These are phyloP conservation scores for Drosophila lacertosa DNA, from an alignment of 1,140 invertebrate species.

Conservation along the genomic window DNA sequence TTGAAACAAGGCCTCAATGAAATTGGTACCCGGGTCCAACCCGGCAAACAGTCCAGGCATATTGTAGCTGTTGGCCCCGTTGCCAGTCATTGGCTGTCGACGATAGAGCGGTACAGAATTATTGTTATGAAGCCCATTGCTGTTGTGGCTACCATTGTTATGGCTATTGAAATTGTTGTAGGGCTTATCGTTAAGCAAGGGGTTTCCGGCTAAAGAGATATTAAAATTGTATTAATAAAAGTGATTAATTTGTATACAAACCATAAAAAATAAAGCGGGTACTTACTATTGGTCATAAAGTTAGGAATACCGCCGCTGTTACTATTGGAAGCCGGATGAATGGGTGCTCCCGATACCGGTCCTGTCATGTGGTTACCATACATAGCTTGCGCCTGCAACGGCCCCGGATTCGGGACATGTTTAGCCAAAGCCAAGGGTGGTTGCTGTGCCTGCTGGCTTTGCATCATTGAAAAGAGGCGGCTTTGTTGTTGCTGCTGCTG, in stretches of 20 bases:
- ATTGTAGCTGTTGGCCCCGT: slow-evolving; percentile 68
- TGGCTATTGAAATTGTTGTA: slow-evolving; percentile 60
- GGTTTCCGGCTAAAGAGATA: slow-evolving; percentile 34
- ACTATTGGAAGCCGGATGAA: slow-evolving; percentile 43
- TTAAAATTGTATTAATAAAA: neutral
- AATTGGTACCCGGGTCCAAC: slow-evolving; percentile 58
- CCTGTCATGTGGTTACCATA: slow-evolving; percentile 58
- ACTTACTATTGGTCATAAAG: slow-evolving; percentile 71
- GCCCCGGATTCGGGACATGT: slow-evolving; percentile 24
- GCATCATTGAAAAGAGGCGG: slow-evolving; percentile 70
- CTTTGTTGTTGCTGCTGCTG: slow-evolving; percentile 63
- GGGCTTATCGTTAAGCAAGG: slow-evolving; percentile 63
- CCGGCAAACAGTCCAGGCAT: slow-evolving; percentile 61
- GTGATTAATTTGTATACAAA: neutral
- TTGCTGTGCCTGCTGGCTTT: slow-evolving; percentile 60
- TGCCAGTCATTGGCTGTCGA: slow-evolving; percentile 82
- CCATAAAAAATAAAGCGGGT: neutral
- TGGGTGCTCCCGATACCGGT: slow-evolving; percentile 34
- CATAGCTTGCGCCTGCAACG: slow-evolving; percentile 33
- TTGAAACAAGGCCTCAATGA: slow-evolving; percentile 76
- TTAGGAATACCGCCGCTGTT: slow-evolving; percentile 41
- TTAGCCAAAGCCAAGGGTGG: slow-evolving; percentile 25
- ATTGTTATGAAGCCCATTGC: slow-evolving; percentile 49
- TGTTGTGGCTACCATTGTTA: slow-evolving; percentile 42
- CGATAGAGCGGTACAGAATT: slow-evolving; percentile 84